phyloP scores from a whole-genome alignment of 2,797 vertebrate species.

The Oreochromis grahami region DNA sequence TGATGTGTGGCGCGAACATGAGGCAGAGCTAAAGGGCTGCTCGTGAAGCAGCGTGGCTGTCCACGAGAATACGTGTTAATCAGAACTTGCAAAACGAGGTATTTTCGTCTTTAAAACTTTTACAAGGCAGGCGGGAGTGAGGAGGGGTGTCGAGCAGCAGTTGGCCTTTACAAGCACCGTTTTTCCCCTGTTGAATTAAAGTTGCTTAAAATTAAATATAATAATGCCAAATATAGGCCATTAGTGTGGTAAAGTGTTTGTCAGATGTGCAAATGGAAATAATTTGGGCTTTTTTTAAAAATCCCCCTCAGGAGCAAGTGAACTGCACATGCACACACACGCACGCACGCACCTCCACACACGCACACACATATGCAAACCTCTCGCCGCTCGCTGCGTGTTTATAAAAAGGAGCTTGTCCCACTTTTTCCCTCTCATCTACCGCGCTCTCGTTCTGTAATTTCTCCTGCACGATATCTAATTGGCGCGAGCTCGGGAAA shows the following conservation, averaged over 20 bases:
- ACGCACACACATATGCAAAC: conserved; percentile 15
- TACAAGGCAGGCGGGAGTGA: neutral
- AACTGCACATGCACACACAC: neutral
- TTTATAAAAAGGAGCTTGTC: conserved; percentile 67
- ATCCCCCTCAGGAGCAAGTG: neutral
- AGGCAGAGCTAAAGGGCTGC: neutral
- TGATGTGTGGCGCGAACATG: neutral
- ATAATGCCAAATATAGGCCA: neutral
- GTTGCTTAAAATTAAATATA: neutral
- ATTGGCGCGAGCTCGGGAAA: conserved; percentile 56
- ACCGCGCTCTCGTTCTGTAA: conserved; percentile 43
- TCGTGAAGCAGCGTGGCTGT: neutral
- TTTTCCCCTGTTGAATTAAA: neutral
- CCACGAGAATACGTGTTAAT: neutral
- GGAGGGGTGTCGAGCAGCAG: neutral
- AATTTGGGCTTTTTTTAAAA: conserved; percentile 18
- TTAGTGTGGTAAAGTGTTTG: conserved; percentile 3
- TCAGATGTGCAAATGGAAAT: conserved; percentile 13
- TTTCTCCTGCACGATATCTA: conserved; percentile 58
- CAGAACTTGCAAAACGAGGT: neutral
- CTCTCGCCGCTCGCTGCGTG: conserved; percentile 21
- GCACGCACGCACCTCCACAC: neutral
- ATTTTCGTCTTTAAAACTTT: neutral
- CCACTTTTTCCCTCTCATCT: conserved; percentile 59
- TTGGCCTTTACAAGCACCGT: neutral